Evolutionary conservation across 2,113 vertebrate genomes (phyloP).

Genomic region (Stegastes partitus): DNA sequence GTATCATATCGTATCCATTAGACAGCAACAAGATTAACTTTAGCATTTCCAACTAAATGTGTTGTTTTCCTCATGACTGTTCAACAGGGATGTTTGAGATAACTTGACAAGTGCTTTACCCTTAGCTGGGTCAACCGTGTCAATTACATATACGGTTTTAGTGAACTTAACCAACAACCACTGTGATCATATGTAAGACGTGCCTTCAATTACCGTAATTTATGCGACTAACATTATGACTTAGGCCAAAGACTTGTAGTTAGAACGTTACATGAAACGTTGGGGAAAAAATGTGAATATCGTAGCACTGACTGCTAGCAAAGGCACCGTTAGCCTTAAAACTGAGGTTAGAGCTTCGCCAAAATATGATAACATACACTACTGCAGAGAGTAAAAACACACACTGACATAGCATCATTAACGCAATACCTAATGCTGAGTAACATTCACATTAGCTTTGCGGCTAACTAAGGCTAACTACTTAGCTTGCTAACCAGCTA

Average conservation of each 20-base stretch:
- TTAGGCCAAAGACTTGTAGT: conserved; percentile 27
- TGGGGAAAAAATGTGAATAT: conserved; percentile 8
- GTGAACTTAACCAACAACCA: not conserved
- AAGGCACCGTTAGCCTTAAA: conserved; percentile 27
- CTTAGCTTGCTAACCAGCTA: conserved; percentile 56
- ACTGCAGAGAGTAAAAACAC: not conserved
- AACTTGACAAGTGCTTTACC: not conserved
- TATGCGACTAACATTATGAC: not conserved
- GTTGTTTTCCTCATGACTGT: too few species aligned
- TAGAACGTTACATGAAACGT: conserved; percentile 3
- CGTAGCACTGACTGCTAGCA: conserved; percentile 45
- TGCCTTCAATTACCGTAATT: not conserved
- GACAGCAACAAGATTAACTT: not conserved
- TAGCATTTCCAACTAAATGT: too few species aligned
- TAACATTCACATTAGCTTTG: conserved; percentile 39
- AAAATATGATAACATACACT: not conserved
- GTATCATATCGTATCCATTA: too few species aligned
- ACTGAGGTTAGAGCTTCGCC: not conserved
- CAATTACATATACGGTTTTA: too few species aligned
- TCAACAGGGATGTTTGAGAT: not conserved
- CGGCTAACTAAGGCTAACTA: conserved; percentile 41
- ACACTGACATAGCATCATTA: conserved; percentile 41
- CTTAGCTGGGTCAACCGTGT: not conserved
- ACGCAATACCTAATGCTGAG: conserved; percentile 1
- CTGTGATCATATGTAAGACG: not conserved